Conservation (phyloP, 2,888 invertebrate genomes). For the Parthenolecanium corni region DNA sequence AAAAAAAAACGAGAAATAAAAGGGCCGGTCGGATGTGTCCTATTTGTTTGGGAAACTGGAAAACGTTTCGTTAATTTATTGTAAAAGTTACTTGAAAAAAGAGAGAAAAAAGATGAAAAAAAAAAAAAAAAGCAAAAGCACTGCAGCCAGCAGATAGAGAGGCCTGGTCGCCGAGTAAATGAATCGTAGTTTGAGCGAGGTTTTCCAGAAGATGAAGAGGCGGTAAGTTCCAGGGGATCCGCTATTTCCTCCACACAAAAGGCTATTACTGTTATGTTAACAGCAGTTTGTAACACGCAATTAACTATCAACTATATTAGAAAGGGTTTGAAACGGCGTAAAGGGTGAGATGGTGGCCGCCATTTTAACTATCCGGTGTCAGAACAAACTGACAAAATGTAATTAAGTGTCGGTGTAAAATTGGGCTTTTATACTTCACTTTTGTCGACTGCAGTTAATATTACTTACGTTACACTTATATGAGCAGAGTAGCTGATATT, state of each 20-base stretch:
- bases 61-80: too few relatives aligned
- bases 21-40: too few relatives aligned
- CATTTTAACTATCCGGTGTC: conserved; percentile 28
- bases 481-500: too few relatives aligned
- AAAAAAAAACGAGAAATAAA: too few relatives aligned
- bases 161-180: conserved; percentile 1
- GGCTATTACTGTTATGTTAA: conserved; percentile 28
- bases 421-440: conserved; percentile 23
- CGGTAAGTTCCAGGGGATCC: conserved; percentile 25
- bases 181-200: conserved; percentile 19
- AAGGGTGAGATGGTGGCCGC: conserved; percentile 26
- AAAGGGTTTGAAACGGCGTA: conserved; percentile 23
- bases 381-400: conserved; percentile 28
- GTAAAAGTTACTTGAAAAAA: too few relatives aligned
- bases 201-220: conserved; percentile 21
- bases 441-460: conserved; percentile 9
- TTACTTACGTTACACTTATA: conserved; percentile 5
- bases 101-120: too few relatives aligned
- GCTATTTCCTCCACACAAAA: conserved; percentile 26
- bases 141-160: not conserved
- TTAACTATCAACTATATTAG: conserved; percentile 28
- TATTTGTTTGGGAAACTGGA: too few relatives aligned
- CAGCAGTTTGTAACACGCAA: conserved; percentile 28
- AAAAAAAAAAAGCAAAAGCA: too few relatives aligned
- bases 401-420: conserved; percentile 26